Percentiles rank a stretch among this genome's conserved stretches.
Conservation (phyloP, 2,113 vertebrate species). For the Lynx canadensis region DNA sequence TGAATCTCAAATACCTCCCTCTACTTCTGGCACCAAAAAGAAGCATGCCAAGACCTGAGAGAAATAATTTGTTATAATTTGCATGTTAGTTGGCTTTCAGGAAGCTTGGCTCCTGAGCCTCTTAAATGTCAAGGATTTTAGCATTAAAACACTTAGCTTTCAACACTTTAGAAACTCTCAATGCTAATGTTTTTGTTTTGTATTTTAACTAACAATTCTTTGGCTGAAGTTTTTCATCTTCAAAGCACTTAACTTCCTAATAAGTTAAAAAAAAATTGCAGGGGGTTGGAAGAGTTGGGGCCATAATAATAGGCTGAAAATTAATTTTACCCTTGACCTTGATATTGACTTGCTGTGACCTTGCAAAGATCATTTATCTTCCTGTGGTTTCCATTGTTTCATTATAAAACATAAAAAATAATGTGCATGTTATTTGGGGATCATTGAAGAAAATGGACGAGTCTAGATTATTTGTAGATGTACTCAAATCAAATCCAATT, state of each 20-base stretch:
- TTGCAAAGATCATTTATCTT: constrained; percentile 52
- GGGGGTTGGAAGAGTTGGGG: constrained; percentile 45
- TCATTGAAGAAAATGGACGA: constrained; percentile 52
- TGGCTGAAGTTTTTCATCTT: constrained; percentile 58
- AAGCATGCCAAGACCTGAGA: constrained; percentile 68
- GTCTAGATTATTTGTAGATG: constrained; percentile 57
- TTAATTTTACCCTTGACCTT: constrained; percentile 71
- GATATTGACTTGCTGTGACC: constrained; percentile 36
- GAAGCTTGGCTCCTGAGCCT: constrained; percentile 72
- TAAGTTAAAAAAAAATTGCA: constrained; percentile 7
- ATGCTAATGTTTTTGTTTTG: constrained; percentile 81
- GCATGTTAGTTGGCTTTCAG: constrained; percentile 75
- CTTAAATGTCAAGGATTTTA: constrained; percentile 81
- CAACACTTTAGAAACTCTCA: constrained; percentile 69
- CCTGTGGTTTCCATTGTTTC: constrained; percentile 32
- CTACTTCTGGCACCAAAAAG: constrained; percentile 70
- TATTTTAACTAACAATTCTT: constrained; percentile 75
- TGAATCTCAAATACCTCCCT: constrained; percentile 70
- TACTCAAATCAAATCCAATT: constrained; percentile 52
- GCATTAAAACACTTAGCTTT: constrained; percentile 78
- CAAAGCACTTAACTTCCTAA: constrained; percentile 68
- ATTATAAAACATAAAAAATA: constrained; percentile 50
- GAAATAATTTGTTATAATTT: constrained; percentile 79
- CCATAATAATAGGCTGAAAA: constrained; percentile 44
- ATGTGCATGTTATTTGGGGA: constrained; percentile 43